Evolutionary conservation across 2,113 vertebrate genomes (phyloP).

Genomic region (Chelonoidis abingdonii): DNA sequence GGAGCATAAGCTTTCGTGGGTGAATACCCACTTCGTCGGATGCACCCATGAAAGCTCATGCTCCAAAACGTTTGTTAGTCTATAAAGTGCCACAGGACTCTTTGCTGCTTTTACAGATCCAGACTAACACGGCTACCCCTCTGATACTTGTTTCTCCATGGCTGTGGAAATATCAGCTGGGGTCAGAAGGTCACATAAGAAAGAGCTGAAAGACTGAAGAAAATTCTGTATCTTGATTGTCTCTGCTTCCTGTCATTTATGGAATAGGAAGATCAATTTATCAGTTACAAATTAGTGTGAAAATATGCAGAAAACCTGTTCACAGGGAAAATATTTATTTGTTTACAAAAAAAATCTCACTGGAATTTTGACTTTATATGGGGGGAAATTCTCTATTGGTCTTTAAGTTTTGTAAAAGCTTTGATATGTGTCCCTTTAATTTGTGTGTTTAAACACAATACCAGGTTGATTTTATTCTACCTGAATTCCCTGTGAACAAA

Average conservation of each 20-base stretch:
- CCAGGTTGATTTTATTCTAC: not conserved
- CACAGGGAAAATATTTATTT: too few species aligned
- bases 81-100: too few species aligned
- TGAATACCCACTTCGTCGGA: too few species aligned
- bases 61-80: too few species aligned
- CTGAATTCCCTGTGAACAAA: not conserved
- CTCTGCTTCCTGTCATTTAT: not conserved
- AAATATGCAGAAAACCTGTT: too few species aligned
- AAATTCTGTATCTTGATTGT: not conserved
- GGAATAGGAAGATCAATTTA: not conserved
- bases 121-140: too few species aligned
- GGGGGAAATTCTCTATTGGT: not conserved
- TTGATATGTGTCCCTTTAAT: not conserved
- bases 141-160: not conserved
- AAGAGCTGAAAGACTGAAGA: not conserved
- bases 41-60: too few species aligned
- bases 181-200: not conserved
- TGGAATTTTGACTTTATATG: not conserved
- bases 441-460: not conserved
- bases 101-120: too few species aligned
- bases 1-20: too few species aligned
- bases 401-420: not conserved
- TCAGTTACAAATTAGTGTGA: not conserved
- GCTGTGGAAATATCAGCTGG: not conserved
- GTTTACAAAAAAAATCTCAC: too few species aligned